A percentile compares a stretch with the other conserved stretches of the same genome.
phyloP scores from a whole-genome alignment of 2,113 vertebrate genomes.

The Stomatorhinus ivindoensis region DNA sequence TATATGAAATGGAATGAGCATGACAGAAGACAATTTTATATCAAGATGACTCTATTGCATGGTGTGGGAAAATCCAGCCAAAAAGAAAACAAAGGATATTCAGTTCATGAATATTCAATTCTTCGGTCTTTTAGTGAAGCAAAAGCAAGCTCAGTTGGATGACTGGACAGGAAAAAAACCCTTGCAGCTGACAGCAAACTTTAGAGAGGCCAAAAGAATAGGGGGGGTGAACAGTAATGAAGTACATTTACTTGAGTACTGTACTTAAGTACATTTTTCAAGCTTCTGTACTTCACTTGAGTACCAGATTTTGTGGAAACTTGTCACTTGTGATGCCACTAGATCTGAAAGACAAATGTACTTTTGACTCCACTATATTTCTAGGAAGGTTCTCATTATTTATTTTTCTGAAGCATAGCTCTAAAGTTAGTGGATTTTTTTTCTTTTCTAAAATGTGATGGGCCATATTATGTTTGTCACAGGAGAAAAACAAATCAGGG shows the following conservation, averaged over 20 bases:
- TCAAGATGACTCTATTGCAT: background rate
- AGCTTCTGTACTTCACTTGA: background rate
- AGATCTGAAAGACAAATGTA: background rate
- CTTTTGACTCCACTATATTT: background rate
- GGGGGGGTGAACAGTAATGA: background rate
- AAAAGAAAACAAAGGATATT: background rate
- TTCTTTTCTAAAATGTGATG: background rate
- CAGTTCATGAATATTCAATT: background rate
- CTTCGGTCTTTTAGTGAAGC: background rate
- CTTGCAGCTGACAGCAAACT: background rate
- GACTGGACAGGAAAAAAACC: background rate
- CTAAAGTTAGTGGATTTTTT: background rate
- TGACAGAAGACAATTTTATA: background rate
- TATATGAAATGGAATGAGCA: background rate
- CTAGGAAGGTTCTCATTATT: background rate
- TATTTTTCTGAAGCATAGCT: background rate
- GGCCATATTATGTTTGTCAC: background rate
- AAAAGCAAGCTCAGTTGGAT: background rate
- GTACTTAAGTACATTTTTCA: background rate
- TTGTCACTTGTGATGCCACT: background rate
- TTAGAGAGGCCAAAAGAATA: background rate
- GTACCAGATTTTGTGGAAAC: background rate
- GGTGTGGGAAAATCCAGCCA: background rate
- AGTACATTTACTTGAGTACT: background rate
- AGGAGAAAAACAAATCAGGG: background rate